These are phyloP conservation scores for Hedychridium roseum DNA, from an alignment of 2,888 invertebrate genomes.

Conservation along the genomic window DNA sequence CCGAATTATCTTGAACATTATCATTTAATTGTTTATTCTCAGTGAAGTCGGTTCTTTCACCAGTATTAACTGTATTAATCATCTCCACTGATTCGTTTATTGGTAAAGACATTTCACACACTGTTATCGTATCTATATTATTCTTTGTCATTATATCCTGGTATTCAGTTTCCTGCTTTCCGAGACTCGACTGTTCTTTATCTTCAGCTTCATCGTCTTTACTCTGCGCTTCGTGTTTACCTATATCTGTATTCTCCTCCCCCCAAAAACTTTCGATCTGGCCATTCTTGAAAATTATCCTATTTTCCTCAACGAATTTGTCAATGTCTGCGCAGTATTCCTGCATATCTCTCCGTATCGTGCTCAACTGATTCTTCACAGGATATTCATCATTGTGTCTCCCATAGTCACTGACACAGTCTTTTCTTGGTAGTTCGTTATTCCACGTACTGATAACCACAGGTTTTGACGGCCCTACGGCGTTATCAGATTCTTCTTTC, in stretches of 20 bases:
- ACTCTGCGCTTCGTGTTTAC: background rate
- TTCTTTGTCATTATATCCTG: slow-evolving; percentile 15
- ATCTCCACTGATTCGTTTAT: background rate
- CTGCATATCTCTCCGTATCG: slow-evolving; percentile 44
- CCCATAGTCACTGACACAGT: slow-evolving; percentile 13
- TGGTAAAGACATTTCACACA: too few relatives aligned
- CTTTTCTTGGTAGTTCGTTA: too few relatives aligned
- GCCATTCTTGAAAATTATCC: slow-evolving; percentile 36
- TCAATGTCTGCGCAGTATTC: slow-evolving; percentile 37
- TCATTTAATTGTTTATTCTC: background rate
- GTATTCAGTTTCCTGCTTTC: slow-evolving; percentile 23
- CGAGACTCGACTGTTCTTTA: slow-evolving; percentile 25
- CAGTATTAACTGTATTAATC: background rate
- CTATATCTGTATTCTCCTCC: background rate
- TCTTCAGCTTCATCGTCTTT: background rate
- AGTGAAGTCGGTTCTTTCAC: background rate
- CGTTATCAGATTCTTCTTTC: slow-evolving; percentile 4
- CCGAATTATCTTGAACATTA: background rate
- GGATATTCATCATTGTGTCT: slow-evolving; percentile 9
- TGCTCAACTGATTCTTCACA: slow-evolving; percentile 29
- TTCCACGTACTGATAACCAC: too few relatives aligned
- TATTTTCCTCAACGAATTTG: slow-evolving; percentile 40
- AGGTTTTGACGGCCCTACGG: background rate
- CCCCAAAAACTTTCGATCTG: slow-evolving; percentile 35
- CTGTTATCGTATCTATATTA: slow-evolving; percentile 11